Percentiles rank a stretch among this genome's conserved stretches.
Evolutionary conservation across 2,113 vertebrate genomes (phyloP).

Genomic region (Brachionichthys hirsutus): DNA sequence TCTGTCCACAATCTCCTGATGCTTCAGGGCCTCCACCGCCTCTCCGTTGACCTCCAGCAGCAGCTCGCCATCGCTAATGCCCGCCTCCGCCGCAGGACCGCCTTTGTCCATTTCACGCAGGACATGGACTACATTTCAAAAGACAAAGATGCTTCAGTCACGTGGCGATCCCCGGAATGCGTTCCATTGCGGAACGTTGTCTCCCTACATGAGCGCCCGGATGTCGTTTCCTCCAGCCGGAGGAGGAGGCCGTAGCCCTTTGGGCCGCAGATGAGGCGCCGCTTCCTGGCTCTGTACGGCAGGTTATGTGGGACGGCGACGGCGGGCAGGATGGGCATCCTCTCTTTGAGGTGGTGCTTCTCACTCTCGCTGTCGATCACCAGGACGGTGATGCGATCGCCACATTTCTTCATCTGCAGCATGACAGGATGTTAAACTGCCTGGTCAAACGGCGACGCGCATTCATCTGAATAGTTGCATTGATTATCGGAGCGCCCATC

Average conservation of each 20-base stretch:
- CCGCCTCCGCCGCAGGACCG: constrained; percentile 83
- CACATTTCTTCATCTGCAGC: constrained; percentile 81
- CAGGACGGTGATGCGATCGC: constrained; percentile 80
- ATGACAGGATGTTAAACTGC: neutral
- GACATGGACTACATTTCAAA: constrained; percentile 80
- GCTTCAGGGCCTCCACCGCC: constrained; percentile 79
- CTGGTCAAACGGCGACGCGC: too few species aligned
- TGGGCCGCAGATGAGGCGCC: constrained; percentile 74
- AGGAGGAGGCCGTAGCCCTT: constrained; percentile 86
- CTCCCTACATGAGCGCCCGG: constrained; percentile 72
- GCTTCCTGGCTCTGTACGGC: constrained; percentile 75
- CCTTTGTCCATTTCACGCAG: constrained; percentile 81
- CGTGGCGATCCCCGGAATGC: neutral
- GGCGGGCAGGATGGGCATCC: constrained; percentile 74
- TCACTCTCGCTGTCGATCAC: constrained; percentile 83
- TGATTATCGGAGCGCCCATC: neutral
- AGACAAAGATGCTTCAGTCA: neutral
- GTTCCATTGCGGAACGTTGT: neutral
- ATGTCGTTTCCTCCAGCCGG: constrained; percentile 76
- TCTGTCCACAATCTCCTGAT: constrained; percentile 82
- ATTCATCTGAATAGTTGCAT: too few species aligned
- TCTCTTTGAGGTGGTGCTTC: constrained; percentile 74
- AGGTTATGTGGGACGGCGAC: constrained; percentile 82
- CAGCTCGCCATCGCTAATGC: constrained; percentile 87
- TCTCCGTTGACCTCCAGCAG: constrained; percentile 90